Conservation (phyloP, 1,140 invertebrate species). For the Drosophila neocordata region DNA sequence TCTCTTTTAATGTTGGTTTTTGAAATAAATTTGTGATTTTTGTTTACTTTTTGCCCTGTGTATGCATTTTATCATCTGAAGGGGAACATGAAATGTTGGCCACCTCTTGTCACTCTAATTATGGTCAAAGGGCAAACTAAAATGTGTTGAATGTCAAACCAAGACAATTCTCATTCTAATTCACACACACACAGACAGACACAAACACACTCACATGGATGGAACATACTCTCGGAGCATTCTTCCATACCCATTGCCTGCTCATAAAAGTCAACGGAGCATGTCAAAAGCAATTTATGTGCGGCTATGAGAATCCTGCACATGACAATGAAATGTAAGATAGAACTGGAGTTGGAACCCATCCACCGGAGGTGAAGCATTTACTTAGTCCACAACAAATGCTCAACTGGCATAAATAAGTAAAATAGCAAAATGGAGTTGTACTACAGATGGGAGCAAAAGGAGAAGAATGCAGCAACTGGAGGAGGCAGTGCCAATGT, state of each 20-base stretch:
- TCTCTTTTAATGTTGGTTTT: slow-evolving; percentile 28
- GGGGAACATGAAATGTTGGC: slow-evolving; percentile 12
- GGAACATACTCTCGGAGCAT: neutral
- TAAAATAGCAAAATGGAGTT: slow-evolving; percentile 20
- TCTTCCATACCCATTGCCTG: slow-evolving; percentile 26
- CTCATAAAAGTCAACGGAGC: slow-evolving; percentile 77
- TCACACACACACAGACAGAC: neutral
- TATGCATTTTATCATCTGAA: slow-evolving; percentile 18
- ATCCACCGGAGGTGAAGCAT: slow-evolving; percentile 12
- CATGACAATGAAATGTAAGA: slow-evolving; percentile 25
- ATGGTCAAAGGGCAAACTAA: slow-evolving; percentile 25
- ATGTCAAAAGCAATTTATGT: slow-evolving; percentile 79
- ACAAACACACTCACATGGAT: neutral
- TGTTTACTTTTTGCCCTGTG: slow-evolving; percentile 17
- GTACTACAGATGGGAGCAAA: too few species aligned
- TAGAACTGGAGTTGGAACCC: neutral
- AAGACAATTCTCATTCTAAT: slow-evolving; percentile 60
- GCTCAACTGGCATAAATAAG: slow-evolving; percentile 77
- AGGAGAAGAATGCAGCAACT: neutral
- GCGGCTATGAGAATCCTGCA: slow-evolving; percentile 41
- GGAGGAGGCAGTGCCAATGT: slow-evolving; percentile 40
- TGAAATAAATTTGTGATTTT: too few species aligned
- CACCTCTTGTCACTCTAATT: slow-evolving; percentile 39
- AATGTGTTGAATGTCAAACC: slow-evolving; percentile 60
- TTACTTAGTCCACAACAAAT: slow-evolving; percentile 67